phyloP scores from a whole-genome alignment of 2,113 vertebrate genomes.

The Tricholaema leucomelas region DNA sequence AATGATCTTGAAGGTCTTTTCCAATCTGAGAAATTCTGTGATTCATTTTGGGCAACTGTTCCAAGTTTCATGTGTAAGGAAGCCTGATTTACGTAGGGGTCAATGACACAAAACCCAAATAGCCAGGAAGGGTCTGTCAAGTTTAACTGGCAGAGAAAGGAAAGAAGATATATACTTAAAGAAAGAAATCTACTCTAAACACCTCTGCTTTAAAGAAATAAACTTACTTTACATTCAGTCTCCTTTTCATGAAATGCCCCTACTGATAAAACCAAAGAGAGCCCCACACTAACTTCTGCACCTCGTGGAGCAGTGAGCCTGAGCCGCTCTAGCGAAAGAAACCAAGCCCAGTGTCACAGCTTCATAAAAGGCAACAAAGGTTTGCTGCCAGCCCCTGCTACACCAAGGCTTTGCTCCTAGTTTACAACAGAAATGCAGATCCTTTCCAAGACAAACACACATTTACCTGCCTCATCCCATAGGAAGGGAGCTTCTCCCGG shows the following conservation, averaged over 20 bases:
- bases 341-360: no score
- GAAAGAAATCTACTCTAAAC: no score
- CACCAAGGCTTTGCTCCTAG: background rate
- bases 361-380: background rate
- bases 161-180: background rate
- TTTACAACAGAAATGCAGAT: background rate
- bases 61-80: background rate
- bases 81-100: background rate
- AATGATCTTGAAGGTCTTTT: no score
- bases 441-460: background rate
- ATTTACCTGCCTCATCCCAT: conserved; percentile 87
- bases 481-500: conserved; percentile 91
- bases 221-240: rapidly evolving
- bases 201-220: no score
- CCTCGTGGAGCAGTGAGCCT: rapidly evolving
- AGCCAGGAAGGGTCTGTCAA: background rate
- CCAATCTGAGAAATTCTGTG: no score
- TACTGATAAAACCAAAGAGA: rapidly evolving
- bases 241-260: background rate
- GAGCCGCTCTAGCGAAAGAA: background rate
- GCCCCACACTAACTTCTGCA: background rate
- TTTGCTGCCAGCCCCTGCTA: background rate
- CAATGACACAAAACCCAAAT: background rate
- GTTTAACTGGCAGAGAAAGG: background rate
- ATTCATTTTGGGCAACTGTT: background rate